phyloP scores from a whole-genome alignment of 2,888 invertebrate genomes.

The Exocentrus adspersus region DNA sequence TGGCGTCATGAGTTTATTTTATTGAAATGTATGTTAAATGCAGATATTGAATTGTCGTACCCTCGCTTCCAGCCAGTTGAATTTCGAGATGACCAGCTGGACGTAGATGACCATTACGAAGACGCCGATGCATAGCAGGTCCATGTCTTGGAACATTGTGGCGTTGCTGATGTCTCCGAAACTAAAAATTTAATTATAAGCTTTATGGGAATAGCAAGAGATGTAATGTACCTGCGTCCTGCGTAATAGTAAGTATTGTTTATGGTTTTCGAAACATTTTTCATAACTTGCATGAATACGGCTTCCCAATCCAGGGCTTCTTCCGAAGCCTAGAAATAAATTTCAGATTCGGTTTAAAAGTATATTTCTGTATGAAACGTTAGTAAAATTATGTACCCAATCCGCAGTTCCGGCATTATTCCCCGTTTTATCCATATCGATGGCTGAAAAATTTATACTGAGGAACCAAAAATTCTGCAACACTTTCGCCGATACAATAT shows the following conservation, averaged over 20 bases:
- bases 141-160: slow-evolving; percentile 78
- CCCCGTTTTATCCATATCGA: slow-evolving; percentile 73
- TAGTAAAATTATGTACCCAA: slow-evolving; percentile 70
- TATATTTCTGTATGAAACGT: too few relatives aligned
- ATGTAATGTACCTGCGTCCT: slow-evolving; percentile 73
- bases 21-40: not conserved
- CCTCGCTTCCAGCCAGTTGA: slow-evolving; percentile 78
- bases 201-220: too few relatives aligned
- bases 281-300: slow-evolving; percentile 64
- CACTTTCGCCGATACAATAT: slow-evolving; percentile 72
- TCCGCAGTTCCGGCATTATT: slow-evolving; percentile 80
- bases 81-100: slow-evolving; percentile 76
- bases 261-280: slow-evolving; percentile 57
- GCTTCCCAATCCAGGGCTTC: slow-evolving; percentile 71
- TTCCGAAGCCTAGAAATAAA: slow-evolving; percentile 65
- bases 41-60: slow-evolving; percentile 59
- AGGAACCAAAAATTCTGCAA: slow-evolving; percentile 73
- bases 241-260: slow-evolving; percentile 68
- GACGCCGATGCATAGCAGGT: slow-evolving; percentile 75
- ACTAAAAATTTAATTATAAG: too few relatives aligned
- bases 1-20: slow-evolving; percentile 53
- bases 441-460: slow-evolving; percentile 73
- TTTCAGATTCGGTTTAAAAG: too few relatives aligned
- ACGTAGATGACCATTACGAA: slow-evolving; percentile 80
- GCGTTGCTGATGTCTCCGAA: slow-evolving; percentile 80